A percentile compares a stretch with the other conserved stretches of the same genome.
phyloP scores from a whole-genome alignment of 2,113 vertebrate genomes.

The Maylandia zebra region DNA sequence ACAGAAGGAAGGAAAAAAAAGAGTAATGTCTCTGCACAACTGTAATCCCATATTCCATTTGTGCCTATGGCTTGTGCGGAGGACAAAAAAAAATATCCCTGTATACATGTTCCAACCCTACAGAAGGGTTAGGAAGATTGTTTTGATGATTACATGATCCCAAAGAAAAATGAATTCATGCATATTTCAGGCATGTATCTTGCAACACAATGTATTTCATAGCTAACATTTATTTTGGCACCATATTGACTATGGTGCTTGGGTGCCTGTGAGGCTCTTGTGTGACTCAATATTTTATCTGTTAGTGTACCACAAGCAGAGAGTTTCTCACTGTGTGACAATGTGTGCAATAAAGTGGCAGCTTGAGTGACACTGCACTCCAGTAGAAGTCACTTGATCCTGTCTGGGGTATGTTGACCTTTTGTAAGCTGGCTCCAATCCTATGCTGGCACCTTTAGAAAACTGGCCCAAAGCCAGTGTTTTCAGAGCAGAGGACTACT shows the following conservation, averaged over 20 bases:
- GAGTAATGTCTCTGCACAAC: not conserved
- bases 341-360: not conserved
- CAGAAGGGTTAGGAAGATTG: too few species aligned
- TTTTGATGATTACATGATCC: not conserved
- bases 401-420: constrained; percentile 64
- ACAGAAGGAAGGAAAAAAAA: not conserved
- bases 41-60: not conserved
- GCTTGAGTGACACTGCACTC: constrained; percentile 35
- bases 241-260: not conserved
- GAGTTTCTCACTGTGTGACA: not conserved
- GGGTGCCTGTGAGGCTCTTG: not conserved
- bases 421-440: constrained; percentile 48
- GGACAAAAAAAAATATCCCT: not conserved
- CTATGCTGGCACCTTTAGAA: constrained; percentile 39
- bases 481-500: constrained; percentile 17
- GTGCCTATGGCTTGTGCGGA: not conserved
- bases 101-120: not conserved
- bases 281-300: not conserved
- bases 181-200: not conserved
- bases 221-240: not conserved
- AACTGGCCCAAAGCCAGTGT: constrained; percentile 28
- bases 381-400: constrained; percentile 57
- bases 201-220: not conserved
- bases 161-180: not conserved
- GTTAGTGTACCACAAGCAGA: not conserved